A percentile compares a stretch with the other conserved stretches of the same genome.
Conservation (phyloP, 2,797 vertebrate genomes). For the Xenopus petersii region DNA sequence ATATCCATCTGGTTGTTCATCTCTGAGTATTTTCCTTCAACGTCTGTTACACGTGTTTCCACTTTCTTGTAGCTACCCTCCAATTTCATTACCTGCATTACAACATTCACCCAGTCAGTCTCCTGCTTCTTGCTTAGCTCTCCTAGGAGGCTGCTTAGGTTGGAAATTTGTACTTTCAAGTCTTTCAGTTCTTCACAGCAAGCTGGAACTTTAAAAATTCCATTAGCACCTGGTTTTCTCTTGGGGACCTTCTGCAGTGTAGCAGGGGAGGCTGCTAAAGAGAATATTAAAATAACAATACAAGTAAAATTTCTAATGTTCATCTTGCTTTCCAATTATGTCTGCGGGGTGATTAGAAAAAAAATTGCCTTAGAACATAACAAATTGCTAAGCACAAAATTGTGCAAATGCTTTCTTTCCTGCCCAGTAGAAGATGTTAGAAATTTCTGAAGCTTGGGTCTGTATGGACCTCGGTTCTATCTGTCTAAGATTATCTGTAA, state of each 20-base stretch:
- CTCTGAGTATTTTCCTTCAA: slow-evolving; percentile 92
- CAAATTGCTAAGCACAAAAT: no score
- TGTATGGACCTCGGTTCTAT: not conserved
- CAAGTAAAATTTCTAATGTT: slow-evolving; percentile 52
- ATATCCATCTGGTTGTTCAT: slow-evolving; percentile 93
- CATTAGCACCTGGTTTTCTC: slow-evolving; percentile 43
- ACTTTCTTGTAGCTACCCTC: slow-evolving; percentile 81
- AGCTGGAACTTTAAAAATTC: slow-evolving; percentile 49
- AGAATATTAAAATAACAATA: slow-evolving; percentile 55
- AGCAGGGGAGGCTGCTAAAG: slow-evolving; percentile 49
- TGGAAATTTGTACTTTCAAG: slow-evolving; percentile 86
- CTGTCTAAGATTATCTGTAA: not conserved
- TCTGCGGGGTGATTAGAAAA: not conserved
- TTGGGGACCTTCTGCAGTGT: slow-evolving; percentile 65
- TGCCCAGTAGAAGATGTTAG: not conserved
- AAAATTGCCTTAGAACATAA: no score
- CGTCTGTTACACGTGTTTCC: slow-evolving; percentile 80
- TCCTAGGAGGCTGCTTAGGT: slow-evolving; percentile 82
- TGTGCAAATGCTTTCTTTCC: not conserved
- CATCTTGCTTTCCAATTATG: slow-evolving; percentile 55
- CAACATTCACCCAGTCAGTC: slow-evolving; percentile 75
- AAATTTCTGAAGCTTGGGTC: not conserved
- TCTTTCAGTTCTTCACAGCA: slow-evolving; percentile 87
- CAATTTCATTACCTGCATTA: slow-evolving; percentile 90
- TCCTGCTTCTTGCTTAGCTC: slow-evolving; percentile 88